phyloP scores from a whole-genome alignment of 2,113 vertebrate genomes.

The Pelobates fuscus region DNA sequence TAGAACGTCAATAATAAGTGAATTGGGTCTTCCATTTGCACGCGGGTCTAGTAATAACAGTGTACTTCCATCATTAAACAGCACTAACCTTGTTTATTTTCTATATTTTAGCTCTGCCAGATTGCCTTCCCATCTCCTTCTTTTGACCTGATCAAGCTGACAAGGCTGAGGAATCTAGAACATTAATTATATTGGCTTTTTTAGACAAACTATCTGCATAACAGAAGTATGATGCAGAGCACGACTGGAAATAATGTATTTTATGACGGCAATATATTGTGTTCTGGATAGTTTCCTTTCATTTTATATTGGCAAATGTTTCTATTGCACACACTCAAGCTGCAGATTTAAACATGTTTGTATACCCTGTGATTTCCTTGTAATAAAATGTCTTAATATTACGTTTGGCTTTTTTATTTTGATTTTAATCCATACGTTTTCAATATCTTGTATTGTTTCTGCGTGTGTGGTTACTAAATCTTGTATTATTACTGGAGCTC shows the following conservation, averaged over 20 bases:
- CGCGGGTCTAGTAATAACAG: not conserved
- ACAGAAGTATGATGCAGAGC: constrained; percentile 8
- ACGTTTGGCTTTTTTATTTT: not conserved
- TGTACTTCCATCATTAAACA: constrained; percentile 16
- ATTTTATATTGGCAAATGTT: constrained; percentile 16
- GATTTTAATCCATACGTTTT: not conserved
- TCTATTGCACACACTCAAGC: not conserved
- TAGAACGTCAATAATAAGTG: not conserved
- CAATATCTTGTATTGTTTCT: not conserved
- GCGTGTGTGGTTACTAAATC: too few relatives aligned
- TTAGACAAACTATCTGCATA: constrained; percentile 30
- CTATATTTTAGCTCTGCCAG: not conserved
- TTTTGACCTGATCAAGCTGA: constrained; percentile 44
- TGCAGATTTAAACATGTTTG: constrained; percentile 27
- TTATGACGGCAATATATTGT: constrained; percentile 45
- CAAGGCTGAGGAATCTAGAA: constrained; percentile 24
- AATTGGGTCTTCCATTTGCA: not conserved
- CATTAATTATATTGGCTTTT: constrained; percentile 47
- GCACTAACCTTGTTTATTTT: constrained; percentile 29
- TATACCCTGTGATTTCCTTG: not conserved
- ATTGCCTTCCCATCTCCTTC: constrained; percentile 27
- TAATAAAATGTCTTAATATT: not conserved
- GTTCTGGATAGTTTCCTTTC: constrained; percentile 40
- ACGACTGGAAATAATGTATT: constrained; percentile 36
- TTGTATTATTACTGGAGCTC: too few relatives aligned